phyloP scores from a whole-genome alignment of 1,140 invertebrate species.

The Pinna nobilis region DNA sequence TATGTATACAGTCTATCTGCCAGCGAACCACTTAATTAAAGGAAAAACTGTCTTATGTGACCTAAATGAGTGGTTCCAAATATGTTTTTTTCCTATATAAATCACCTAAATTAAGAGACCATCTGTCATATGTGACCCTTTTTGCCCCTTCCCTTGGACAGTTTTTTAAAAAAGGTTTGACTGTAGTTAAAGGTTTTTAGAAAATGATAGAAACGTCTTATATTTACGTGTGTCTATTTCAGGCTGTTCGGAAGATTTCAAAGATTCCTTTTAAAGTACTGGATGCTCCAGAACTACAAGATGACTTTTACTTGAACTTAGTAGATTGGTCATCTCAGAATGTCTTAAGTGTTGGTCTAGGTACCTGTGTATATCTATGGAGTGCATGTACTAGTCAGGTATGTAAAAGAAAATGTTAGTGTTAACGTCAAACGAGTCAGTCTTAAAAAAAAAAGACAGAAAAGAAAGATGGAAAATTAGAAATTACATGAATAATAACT shows the following conservation, averaged over 20 bases:
- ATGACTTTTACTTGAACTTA: conserved; percentile 99
- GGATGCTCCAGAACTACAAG: conserved; percentile 98
- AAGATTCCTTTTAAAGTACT: conserved; percentile 98
- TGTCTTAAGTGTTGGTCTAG: conserved; percentile 98
- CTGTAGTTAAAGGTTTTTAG: neutral
- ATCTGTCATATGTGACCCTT: no score
- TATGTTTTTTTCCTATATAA: no score
- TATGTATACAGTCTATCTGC: no score
- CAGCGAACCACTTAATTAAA: no score
- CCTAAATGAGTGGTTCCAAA: no score
- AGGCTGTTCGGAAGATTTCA: conserved; percentile 92
- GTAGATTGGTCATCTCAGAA: conserved; percentile 99
- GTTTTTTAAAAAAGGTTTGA: neutral
- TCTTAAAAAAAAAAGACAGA: no score
- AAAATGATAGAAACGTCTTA: neutral
- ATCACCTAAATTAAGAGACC: no score
- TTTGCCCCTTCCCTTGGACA: neutral
- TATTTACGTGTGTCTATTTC: conserved; percentile 30
- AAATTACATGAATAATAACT: no score
- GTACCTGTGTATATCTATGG: conserved; percentile 99
- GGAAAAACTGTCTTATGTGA: no score
- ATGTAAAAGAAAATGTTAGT: conserved; percentile 1
- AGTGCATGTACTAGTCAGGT: conserved; percentile 98
- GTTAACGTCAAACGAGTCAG: no score
- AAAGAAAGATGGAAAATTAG: no score